Evolutionary conservation across 2,888 invertebrate species (phyloP).

Genomic region (Lydus trimaculatus): DNA sequence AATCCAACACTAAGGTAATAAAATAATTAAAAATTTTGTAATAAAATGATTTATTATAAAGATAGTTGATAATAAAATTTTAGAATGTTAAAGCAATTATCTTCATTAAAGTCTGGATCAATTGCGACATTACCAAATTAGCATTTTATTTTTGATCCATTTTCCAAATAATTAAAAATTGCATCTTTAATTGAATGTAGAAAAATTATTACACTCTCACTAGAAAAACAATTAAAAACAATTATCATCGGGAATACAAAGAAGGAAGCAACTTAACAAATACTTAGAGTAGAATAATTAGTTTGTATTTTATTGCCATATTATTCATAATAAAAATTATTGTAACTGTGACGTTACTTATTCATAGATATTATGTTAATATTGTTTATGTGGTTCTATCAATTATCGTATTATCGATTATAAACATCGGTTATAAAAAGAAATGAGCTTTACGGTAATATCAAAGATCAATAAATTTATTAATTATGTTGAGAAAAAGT

Average conservation of each 20-base stretch:
- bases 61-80: not conserved
- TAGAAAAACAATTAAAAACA: no score
- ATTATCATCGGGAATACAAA: no score
- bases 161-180: not conserved
- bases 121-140: not conserved
- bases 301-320: no score
- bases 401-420: not conserved
- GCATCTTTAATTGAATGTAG: no score
- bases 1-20: not conserved
- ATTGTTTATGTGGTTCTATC: not conserved
- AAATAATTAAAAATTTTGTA: not conserved
- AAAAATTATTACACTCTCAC: no score
- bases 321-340: no score
- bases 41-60: not conserved
- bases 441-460: not conserved
- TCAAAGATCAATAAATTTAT: not conserved
- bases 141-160: not conserved
- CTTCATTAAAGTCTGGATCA: not conserved
- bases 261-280: no score
- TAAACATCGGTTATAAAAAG: not conserved
- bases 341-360: no score
- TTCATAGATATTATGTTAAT: no score
- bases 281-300: no score
- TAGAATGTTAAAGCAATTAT: no score
- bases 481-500: not conserved